Conservation (phyloP, 2,113 vertebrate genomes). For the Lichenostomus cassidix region DNA sequence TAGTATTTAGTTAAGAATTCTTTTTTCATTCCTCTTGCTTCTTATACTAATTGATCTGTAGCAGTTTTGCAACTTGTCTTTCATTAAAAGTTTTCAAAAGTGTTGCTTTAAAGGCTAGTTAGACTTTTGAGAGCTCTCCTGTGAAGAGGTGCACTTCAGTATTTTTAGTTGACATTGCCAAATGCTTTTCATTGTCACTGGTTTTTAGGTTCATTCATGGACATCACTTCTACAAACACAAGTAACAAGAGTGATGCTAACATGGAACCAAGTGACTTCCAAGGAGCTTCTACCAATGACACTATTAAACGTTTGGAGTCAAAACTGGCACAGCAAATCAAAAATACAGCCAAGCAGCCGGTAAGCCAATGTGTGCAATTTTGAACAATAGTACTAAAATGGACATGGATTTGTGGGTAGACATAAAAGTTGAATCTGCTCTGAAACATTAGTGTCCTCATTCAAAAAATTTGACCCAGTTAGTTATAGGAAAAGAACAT, state of each 20-base stretch:
- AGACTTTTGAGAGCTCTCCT: not conserved
- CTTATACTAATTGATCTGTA: not conserved
- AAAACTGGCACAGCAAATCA: conserved; percentile 86
- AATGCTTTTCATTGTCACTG: not conserved
- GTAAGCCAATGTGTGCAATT: conserved; percentile 46
- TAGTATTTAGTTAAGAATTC: not conserved
- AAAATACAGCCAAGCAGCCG: conserved; percentile 81
- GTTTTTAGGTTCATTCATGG: conserved; percentile 87
- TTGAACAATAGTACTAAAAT: not conserved
- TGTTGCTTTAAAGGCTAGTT: not conserved
- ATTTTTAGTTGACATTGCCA: not conserved
- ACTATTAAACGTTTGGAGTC: conserved; percentile 94
- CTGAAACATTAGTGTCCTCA: not conserved
- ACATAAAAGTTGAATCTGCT: not conserved
- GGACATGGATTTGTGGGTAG: not conserved
- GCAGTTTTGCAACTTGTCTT: not conserved
- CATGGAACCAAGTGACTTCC: conserved; percentile 86
- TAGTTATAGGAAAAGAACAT: not conserved
- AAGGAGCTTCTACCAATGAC: conserved; percentile 90
- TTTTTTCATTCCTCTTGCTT: not conserved
- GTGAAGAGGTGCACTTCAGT: not conserved
- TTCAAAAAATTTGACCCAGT: not conserved
- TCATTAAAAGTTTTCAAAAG: not conserved
- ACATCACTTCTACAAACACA: conserved; percentile 89
- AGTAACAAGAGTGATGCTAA: conserved; percentile 93